Percentiles rank a stretch among this genome's conserved stretches.
Conservation (phyloP, 1,140 invertebrate genomes). For the Hylyphantes graminicola region DNA sequence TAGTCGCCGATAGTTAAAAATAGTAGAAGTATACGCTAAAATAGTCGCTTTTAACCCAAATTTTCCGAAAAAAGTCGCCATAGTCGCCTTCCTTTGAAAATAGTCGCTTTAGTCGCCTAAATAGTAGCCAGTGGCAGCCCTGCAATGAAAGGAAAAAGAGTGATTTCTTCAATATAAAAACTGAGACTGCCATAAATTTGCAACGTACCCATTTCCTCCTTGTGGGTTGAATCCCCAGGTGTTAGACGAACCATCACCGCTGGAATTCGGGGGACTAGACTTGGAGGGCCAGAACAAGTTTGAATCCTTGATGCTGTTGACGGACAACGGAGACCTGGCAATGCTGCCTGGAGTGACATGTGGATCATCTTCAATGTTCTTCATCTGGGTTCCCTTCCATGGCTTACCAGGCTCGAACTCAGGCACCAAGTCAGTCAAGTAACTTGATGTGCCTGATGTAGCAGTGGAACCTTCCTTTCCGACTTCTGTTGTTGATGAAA, state of each 20-base stretch:
- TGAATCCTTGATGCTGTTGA: conserved; percentile 87
- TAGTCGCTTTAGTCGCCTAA: no score
- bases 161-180: background rate
- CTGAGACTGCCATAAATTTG: background rate
- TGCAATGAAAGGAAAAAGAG: no score
- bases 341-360: conserved; percentile 96
- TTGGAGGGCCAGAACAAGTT: conserved; percentile 79
- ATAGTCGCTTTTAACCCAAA: no score
- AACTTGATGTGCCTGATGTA: conserved; percentile 66
- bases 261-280: conserved; percentile 67
- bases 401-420: conserved; percentile 98
- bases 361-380: conserved; percentile 96
- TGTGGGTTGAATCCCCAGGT: conserved; percentile 91
- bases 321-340: conserved; percentile 85
- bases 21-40: no score
- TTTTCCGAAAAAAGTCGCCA: no score
- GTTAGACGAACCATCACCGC: conserved; percentile 76
- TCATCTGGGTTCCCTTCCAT: conserved; percentile 92
- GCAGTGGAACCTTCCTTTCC: conserved; percentile 56
- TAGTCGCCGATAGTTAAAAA: no score
- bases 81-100: no score
- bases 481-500: background rate
- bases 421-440: conserved; percentile 89
- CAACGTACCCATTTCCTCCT: conserved; percentile 13
- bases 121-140: no score